These are phyloP conservation scores for Zapornia atra DNA, from an alignment of 2,113 vertebrate species.

Conservation along the genomic window DNA sequence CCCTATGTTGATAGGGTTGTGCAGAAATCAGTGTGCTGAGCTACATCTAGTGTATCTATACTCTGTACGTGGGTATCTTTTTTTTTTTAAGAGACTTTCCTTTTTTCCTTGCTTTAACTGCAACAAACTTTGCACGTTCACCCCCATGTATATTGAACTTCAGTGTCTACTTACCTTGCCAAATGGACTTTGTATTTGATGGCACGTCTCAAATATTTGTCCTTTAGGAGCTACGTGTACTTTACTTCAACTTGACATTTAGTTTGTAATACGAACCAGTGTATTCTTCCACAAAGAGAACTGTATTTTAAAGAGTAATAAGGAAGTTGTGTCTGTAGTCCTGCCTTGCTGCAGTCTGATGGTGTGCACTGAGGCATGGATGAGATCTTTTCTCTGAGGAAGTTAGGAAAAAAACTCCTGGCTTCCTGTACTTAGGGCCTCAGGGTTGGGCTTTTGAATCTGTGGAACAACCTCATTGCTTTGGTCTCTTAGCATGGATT, in stretches of 20 bases:
- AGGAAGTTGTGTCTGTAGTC: neutral
- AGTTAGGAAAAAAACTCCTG: fast-evolving
- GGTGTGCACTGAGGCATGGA: neutral
- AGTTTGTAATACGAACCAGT: neutral
- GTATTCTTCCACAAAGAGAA: neutral
- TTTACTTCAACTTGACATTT: conserved; percentile 14
- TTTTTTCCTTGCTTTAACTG: neutral
- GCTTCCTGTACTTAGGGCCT: neutral
- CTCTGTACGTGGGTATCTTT: neutral
- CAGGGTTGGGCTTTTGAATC: neutral
- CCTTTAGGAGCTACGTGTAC: neutral
- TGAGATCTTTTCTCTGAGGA: neutral
- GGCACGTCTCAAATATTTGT: conserved; percentile 42
- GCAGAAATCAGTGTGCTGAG: neutral
- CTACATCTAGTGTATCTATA: neutral
- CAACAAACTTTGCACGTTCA: neutral
- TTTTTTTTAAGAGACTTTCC: neutral
- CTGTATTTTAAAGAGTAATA: neutral
- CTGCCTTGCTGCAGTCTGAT: neutral
- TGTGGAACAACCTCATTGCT: neutral
- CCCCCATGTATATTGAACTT: neutral
- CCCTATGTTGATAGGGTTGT: neutral
- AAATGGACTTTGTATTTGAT: neutral
- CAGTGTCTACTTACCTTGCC: neutral
- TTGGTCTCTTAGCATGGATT: neutral